Conservation (phyloP, 1,140 invertebrate genomes). For the Drosophila micromelanica region DNA sequence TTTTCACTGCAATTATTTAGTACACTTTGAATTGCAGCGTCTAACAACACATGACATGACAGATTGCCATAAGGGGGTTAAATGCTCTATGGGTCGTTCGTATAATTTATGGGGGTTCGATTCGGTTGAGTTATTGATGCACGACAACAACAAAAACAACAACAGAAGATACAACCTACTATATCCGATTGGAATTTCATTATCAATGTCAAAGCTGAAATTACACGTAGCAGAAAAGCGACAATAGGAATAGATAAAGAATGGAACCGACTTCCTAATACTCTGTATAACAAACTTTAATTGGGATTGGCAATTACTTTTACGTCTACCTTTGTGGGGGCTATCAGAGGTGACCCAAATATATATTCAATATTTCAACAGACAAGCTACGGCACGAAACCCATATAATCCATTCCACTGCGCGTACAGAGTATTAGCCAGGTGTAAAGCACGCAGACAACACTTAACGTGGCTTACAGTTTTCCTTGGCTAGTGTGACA, state of each 20-base stretch:
- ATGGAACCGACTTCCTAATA: too few species aligned
- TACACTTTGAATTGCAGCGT: constrained; percentile 32
- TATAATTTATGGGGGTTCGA: constrained; percentile 46
- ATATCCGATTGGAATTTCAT: constrained; percentile 68
- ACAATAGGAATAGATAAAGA: too few species aligned
- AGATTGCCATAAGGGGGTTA: constrained; percentile 21
- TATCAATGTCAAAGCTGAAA: constrained; percentile 72
- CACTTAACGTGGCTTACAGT: constrained; percentile 35
- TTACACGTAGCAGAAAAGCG: constrained; percentile 7
- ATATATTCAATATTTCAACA: too few species aligned
- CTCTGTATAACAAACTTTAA: too few species aligned
- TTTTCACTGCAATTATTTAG: constrained; percentile 34
- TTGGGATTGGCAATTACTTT: too few species aligned
- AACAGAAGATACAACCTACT: constrained; percentile 4
- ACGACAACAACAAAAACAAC: not conserved
- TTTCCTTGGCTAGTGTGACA: constrained; percentile 13
- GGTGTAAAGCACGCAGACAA: constrained; percentile 20
- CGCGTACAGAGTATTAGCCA: not conserved
- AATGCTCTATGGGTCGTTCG: constrained; percentile 2
- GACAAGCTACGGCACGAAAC: too few species aligned
- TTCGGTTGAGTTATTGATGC: constrained; percentile 56
- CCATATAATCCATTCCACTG: too few species aligned
- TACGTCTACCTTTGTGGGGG: too few species aligned
- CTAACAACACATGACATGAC: constrained; percentile 37
- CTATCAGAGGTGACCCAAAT: too few species aligned